Evolutionary conservation across 2,888 invertebrate species (phyloP), one percentile per base, ranked within the genome.

Genomic region (Tetropium fuscum): DNA sequence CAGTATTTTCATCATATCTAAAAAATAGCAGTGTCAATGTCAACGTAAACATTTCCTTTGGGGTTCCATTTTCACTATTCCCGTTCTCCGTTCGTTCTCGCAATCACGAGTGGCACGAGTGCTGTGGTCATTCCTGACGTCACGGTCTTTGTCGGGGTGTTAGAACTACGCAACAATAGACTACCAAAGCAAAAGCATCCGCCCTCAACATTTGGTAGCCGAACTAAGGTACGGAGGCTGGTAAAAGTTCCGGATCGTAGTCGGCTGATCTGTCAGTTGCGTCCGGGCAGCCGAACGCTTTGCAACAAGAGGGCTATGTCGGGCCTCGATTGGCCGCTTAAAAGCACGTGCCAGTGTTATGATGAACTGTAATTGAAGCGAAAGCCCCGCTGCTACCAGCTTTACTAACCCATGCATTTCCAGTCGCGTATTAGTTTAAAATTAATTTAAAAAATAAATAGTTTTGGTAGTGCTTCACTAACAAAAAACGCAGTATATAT

Each of bases 271-370:
- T 64, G 71, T 77, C 74, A 80, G 80, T 80, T 71, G 79, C 79
- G 80, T 75, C 78, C 79, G 77, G 79, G 78, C 76, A 69, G 66
- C 74, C 78, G 78, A 69, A 68, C 74, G 77, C 71, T 69, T 55
- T 66, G 68, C 69, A 63, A 68, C 67, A 66, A 62, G 48, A 34
- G 30, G 53, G 61, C 64, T 49, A 65, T 64, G 68, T 43, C 62
- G 66, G 49, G 59, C 61, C 60, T 51, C 65, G 60, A 58, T 43
- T 57, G 53, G 27, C 60, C 54, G 62, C 53, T 22, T 19, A 34
- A 51, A 60, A 38, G 59, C 66, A 68, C 69, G 69, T 69, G 69
- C 64, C 48, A 15, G 60, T 66, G 64, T 64, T 69, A 64, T 64
- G 63, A 66, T 66, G 61, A 53, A 58, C 56, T 36, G 20, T 34